phyloP scores from a whole-genome alignment of 2,113 vertebrate species.

The Xiphophorus maculatus region DNA sequence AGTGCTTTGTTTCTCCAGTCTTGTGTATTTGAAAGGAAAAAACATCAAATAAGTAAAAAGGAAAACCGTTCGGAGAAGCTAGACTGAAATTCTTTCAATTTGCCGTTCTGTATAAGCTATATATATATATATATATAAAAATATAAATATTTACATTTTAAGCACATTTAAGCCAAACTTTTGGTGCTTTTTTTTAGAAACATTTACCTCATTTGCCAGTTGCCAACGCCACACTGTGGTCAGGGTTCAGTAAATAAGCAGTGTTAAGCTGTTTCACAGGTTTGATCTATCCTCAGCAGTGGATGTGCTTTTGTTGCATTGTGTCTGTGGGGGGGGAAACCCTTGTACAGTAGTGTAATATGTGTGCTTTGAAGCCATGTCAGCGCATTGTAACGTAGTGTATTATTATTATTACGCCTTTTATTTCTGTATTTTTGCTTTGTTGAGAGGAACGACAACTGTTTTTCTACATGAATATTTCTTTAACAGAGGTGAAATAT shows the following conservation, averaged over 20 bases:
- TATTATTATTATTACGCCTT: conserved; percentile 63
- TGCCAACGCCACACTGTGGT: conserved; percentile 49
- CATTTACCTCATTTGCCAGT: conserved; percentile 72
- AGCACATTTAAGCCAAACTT: conserved; percentile 55
- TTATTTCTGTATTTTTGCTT: conserved; percentile 48
- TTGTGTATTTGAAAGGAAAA: not conserved
- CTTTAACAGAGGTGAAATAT: conserved; percentile 70
- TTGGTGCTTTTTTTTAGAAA: conserved; percentile 68
- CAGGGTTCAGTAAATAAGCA: conserved; percentile 61
- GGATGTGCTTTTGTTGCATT: conserved; percentile 67
- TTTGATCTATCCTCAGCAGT: conserved; percentile 59
- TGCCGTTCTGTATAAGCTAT: conserved; percentile 62
- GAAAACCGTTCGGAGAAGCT: conserved; percentile 21
- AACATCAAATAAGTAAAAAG: not conserved
- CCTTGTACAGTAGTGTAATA: conserved; percentile 80
- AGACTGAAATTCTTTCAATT: conserved; percentile 47
- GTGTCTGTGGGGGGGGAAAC: conserved; percentile 71
- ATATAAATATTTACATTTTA: not conserved
- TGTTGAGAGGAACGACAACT: conserved; percentile 55
- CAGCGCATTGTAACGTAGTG: conserved; percentile 73
- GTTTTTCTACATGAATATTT: conserved; percentile 72
- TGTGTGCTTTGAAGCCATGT: conserved; percentile 78
- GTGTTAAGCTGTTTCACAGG: conserved; percentile 64
- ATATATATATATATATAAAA: conserved; percentile 28
- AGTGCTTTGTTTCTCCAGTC: conserved; percentile 25